Base-by-base conservation (phyloP, 2,113 vertebrate species). In the Cheilinus undulatus region DNA sequence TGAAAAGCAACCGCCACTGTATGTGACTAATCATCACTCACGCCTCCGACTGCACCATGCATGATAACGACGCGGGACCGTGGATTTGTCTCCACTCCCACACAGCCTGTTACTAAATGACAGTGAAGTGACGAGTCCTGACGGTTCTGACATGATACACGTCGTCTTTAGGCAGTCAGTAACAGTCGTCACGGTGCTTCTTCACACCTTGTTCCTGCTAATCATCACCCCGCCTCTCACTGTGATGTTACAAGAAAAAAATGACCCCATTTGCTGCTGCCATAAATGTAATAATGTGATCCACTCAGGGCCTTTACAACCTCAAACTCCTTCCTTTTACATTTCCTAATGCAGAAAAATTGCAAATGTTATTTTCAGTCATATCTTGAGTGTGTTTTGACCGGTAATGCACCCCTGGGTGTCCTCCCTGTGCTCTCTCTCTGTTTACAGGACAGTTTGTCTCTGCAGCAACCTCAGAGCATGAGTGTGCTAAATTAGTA, bases 1-100 rank as follows among this genome's bases (percentile, higher is more conserved):
- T 67, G 65, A 80, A 74, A 65, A 70, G 75, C 69, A 65, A 70
- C 65, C 67, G 62, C 59, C 65, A 71, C 75, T 73, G 76, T 57
- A 82, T 7, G 20, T 61, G 84, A 84, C 80, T 77, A 80, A 81
- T 85, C 69, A 49, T 74, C 30, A 59, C 78, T 84, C 69, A 80
- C 46, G 54, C 73, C 78, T 57, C 70, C 2, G 73, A 84, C 83
- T 72, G 72, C 57, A 70, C 48, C 24, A 76, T 57, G 82, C 65
- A 78, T 67, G 85, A 85, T 84, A 80, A 80, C 59, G 49, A 85
- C 62, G 54, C 60, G 62, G 63, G 73, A 56, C 58, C 49, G 76
- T 80, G 86, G 73, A 80, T 72, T 72, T 80, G 73, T 85, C 84
- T 76, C 68, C 80, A 75, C 87, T 81, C 87, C 87, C 86, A 87